Conservation (phyloP, 64 coral and sea anemone species). For the Hydrozoanthus tunicans region DNA sequence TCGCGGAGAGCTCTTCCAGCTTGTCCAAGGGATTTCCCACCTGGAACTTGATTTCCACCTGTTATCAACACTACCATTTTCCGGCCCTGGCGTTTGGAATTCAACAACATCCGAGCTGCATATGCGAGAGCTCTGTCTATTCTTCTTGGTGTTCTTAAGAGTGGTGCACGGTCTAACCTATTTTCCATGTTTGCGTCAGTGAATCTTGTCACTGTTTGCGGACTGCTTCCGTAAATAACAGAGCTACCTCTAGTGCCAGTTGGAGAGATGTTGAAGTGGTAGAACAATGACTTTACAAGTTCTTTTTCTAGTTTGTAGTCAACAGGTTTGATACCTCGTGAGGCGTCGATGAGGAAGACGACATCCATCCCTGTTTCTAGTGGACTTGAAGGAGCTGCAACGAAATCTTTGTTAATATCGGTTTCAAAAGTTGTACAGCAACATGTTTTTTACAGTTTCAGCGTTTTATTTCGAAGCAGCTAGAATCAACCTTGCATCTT, state of each 20-base stretch:
- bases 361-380: conserved; percentile 40
- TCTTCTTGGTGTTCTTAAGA: conserved; percentile 45
- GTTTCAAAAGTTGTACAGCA: too few relatives aligned
- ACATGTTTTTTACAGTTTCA: too few relatives aligned
- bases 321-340: conserved; percentile 39
- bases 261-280: conserved; percentile 52
- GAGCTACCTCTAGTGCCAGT: conserved; percentile 47
- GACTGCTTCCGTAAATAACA: conserved; percentile 51
- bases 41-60: conserved; percentile 42
- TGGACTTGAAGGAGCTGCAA: conserved; percentile 31
- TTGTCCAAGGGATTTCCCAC: conserved; percentile 14
- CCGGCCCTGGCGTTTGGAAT: conserved; percentile 36
- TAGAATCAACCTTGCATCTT: too few relatives aligned
- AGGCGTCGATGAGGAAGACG: conserved; percentile 66
- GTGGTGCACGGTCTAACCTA: conserved; percentile 8
- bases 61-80: conserved; percentile 68
- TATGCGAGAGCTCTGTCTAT: conserved; percentile 68
- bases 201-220: conserved; percentile 43
- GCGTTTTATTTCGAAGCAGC: too few relatives aligned
- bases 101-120: conserved; percentile 21
- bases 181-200: conserved; percentile 20
- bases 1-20: conserved; percentile 55
- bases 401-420: neutral
- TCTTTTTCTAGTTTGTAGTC: conserved; percentile 60
- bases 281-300: conserved; percentile 57